Conservation (phyloP, 2,888 invertebrate genomes). For the Ecdyonurus torrentis region DNA sequence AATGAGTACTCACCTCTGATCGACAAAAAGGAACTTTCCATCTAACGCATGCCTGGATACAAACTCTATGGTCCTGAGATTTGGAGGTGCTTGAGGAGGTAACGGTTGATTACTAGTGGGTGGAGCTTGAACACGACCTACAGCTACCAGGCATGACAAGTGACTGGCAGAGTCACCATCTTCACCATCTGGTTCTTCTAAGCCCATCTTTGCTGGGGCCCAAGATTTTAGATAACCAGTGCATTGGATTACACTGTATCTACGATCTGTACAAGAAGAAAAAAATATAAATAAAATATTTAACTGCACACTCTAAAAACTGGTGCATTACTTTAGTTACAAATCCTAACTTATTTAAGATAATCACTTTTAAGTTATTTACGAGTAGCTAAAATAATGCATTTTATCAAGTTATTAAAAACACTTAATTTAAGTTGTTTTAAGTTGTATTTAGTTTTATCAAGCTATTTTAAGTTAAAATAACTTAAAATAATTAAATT, state of each 20-base stretch:
- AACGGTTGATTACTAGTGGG: conserved; percentile 21
- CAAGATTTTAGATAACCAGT: conserved; percentile 88
- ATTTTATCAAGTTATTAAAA: too few species aligned
- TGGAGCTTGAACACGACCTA: conserved; percentile 56
- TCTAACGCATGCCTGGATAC: conserved; percentile 74
- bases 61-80: conserved; percentile 50
- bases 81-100: conserved; percentile 23
- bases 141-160: conserved; percentile 74
- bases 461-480: too few species aligned
- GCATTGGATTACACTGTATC: conserved; percentile 79
- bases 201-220: conserved; percentile 60
- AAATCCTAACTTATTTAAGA: too few species aligned
- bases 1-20: conserved; percentile 72
- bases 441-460: too few species aligned
- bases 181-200: conserved; percentile 48
- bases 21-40: conserved; percentile 83
- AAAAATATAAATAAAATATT: background rate
- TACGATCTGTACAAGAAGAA: conserved; percentile 42
- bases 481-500: background rate
- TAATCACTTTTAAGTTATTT: too few species aligned
- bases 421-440: too few species aligned
- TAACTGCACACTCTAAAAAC: too few species aligned
- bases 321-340: too few species aligned
- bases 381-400: too few species aligned
- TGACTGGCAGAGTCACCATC: conserved; percentile 41